Base-by-base conservation (phyloP, 2,888 invertebrate species). In the Campaea margaritaria region DNA sequence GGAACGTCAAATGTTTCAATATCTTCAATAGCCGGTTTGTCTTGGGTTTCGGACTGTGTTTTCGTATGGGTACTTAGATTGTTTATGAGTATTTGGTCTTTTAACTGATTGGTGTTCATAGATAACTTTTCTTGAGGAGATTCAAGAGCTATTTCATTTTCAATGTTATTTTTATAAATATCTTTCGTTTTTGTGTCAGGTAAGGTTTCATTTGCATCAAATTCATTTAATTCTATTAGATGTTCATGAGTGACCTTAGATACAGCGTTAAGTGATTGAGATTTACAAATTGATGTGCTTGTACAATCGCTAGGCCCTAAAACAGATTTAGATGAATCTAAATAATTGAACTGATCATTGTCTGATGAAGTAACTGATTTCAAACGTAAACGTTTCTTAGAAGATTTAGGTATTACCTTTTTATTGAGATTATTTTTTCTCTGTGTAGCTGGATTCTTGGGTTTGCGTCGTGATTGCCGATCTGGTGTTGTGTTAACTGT, bases 361-460 rank as follows among this genome's bases (percentile, higher is more conserved):
- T 13, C n/a, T 43, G 36, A 21, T 43, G n/a, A 28, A n/a, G 15
- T 9, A 14, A 42, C n/a, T n/a, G 44, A 12, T 31, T 38, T 49
- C 12, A 36, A 7, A 14, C n/a, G 38, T 21, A 0, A 7, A 9
- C 16, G 14, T 41, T 41, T 1, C 14, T 50, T 41, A 12, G 13
- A 41, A 12, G 41, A 52, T 48, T 44, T 39, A 14, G 38, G 16
- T 10, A 12, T 9, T 15, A 39, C 28, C 7, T 39, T 58, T 36
- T 16, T 45, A 44, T 39, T 31, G 0, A 15, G 12, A 31, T 48
- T 43, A 5, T n/a, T 4, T 16, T 36, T 43, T 5, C 16, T 49
- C 9, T 39, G 31, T 5, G 48, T 9, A 48, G 28, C 10, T 8
- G 27, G 15, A 14, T 48, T 48, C 31, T 58, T 52, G 4, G 9